Conservation (phyloP, 2,888 invertebrate genomes). For the Pyrrhia umbra region DNA sequence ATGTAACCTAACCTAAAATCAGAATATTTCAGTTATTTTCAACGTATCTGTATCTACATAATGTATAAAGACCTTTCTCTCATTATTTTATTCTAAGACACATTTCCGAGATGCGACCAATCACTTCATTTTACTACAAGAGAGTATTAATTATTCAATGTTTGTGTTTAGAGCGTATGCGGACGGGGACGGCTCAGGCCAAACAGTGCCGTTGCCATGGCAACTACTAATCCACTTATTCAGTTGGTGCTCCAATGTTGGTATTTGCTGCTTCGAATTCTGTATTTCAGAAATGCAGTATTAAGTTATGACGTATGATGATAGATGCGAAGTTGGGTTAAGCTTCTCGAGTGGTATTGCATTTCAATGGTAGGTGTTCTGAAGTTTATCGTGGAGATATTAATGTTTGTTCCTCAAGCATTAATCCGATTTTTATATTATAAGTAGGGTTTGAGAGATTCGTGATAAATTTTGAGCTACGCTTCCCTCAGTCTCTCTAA, state of each 20-base stretch:
- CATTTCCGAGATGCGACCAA: constrained; percentile 27
- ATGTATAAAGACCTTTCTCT: too few species aligned
- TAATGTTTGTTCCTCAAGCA: not conserved
- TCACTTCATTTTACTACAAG: constrained; percentile 22
- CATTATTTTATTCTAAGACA: not conserved
- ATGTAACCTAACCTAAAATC: too few species aligned
- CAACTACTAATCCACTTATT: constrained; percentile 46
- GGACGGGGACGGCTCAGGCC: constrained; percentile 13
- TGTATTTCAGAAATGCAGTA: constrained; percentile 24
- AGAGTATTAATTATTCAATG: constrained; percentile 44
- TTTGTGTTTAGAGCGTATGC: constrained; percentile 19
- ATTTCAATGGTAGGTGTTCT: not conserved
- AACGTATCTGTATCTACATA: too few species aligned
- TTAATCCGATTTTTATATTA: too few species aligned
- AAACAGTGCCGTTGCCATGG: constrained; percentile 24
- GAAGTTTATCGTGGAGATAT: not conserved
- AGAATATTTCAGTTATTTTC: too few species aligned
- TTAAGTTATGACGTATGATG: constrained; percentile 1
- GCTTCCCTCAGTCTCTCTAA: too few species aligned
- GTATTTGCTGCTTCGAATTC: constrained; percentile 13
- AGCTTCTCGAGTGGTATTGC: not conserved
- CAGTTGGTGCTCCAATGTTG: constrained; percentile 10
- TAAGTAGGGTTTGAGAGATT: not conserved
- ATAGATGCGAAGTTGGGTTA: constrained; percentile 10
- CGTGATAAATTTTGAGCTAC: too few species aligned